These are phyloP conservation scores for Tetramorium bicarinatum DNA, from an alignment of 2,888 invertebrate genomes.

Conservation along the genomic window DNA sequence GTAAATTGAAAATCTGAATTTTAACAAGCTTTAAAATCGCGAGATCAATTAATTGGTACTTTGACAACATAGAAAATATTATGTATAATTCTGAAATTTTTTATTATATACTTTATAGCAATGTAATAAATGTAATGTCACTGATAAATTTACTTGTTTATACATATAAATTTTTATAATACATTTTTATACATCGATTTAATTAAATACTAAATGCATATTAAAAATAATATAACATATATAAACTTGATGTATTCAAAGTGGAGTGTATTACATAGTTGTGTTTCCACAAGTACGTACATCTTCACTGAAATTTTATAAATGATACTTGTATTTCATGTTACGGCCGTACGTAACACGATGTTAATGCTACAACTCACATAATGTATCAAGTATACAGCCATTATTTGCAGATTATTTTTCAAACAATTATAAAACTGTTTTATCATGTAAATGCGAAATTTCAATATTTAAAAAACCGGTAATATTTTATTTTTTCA, in stretches of 20 bases:
- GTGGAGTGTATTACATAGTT: background rate
- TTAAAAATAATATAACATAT: background rate
- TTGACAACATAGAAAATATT: background rate
- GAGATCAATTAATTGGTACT: background rate
- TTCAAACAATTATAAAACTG: background rate
- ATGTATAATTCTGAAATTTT: background rate
- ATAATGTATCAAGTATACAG: background rate
- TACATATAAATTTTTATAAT: background rate
- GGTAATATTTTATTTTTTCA: background rate
- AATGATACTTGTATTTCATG: background rate
- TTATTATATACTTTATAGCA: background rate
- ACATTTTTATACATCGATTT: background rate
- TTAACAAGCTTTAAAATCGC: background rate
- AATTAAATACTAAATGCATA: background rate
- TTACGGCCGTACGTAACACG: background rate
- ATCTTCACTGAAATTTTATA: background rate
- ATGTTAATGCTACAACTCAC: background rate
- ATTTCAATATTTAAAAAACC: background rate
- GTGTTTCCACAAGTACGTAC: background rate
- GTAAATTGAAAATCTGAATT: background rate
- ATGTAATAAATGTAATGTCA: background rate
- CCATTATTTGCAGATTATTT: background rate
- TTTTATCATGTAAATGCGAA: background rate
- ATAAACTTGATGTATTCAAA: background rate
- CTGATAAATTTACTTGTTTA: background rate